Evolutionary conservation across 2,888 invertebrate species (phyloP).

Genomic region (Caenorhabditis uteleia): DNA sequence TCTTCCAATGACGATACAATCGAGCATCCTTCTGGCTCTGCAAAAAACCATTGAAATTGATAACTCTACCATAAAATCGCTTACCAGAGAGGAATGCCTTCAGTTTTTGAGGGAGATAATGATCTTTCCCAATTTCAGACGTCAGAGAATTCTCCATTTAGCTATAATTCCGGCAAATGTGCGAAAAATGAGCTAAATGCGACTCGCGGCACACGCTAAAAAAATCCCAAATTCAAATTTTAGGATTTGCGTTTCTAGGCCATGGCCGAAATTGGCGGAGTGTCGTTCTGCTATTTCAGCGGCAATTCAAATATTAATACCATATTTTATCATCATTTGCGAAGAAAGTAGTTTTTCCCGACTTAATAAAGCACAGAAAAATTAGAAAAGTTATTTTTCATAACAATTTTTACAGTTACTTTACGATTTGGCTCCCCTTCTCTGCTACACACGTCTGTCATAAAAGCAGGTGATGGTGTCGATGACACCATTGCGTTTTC

Average conservation of each 20-base stretch:
- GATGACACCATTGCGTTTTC: too few species aligned
- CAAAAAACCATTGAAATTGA: background rate
- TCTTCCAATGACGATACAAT: slow-evolving; percentile 16
- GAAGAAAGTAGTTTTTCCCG: too few species aligned
- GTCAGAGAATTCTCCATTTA: background rate
- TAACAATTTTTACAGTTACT: too few species aligned
- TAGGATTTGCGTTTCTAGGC: slow-evolving; percentile 15
- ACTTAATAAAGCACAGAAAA: too few species aligned
- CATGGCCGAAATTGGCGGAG: slow-evolving; percentile 20
- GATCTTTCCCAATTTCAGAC: background rate
- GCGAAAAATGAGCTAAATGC: background rate
- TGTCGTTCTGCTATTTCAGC: slow-evolving; percentile 7
- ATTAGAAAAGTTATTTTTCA: too few species aligned
- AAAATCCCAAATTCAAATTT: background rate
- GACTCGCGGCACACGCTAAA: background rate
- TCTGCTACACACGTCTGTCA: too few species aligned
- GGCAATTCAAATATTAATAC: slow-evolving; percentile 4
- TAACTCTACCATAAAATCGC: background rate
- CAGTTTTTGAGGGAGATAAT: slow-evolving; percentile 19
- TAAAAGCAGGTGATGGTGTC: too few species aligned
- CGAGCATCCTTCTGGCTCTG: slow-evolving; percentile 29
- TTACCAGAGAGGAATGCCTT: slow-evolving; percentile 24
- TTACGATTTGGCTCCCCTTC: too few species aligned
- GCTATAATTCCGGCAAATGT: background rate
- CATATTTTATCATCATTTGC: background rate